phyloP scores from a whole-genome alignment of 1,140 invertebrate genomes.

The Macrocentrus cingulum region DNA sequence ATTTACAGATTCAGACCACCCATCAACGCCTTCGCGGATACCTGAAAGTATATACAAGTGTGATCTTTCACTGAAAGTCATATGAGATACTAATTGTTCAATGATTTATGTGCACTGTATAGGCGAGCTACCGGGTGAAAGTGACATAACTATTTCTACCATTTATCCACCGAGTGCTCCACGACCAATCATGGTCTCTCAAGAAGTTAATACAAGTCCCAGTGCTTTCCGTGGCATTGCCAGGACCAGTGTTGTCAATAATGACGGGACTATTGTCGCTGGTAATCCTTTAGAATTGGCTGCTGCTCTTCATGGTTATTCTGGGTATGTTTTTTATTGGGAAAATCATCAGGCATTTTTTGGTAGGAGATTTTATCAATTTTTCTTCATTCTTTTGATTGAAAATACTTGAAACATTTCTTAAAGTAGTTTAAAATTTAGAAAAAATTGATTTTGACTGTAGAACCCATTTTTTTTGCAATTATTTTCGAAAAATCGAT shows the following conservation, averaged over 20 bases:
- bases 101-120: neutral
- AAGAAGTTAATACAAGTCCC: slow-evolving; percentile 19
- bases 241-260: slow-evolving; percentile 17
- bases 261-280: slow-evolving; percentile 28
- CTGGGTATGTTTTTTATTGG: slow-evolving; percentile 24
- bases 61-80: neutral
- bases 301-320: slow-evolving; percentile 18
- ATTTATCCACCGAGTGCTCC: slow-evolving; percentile 5
- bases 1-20: neutral
- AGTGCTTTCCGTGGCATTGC: slow-evolving; percentile 2
- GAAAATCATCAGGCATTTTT: too few species aligned
- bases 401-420: too few species aligned
- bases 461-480: too few species aligned
- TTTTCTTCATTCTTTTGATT: too few species aligned
- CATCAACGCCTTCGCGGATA: slow-evolving; percentile 8
- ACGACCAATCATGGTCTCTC: slow-evolving; percentile 22
- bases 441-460: too few species aligned
- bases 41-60: slow-evolving; percentile 6
- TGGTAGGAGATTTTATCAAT: too few species aligned
- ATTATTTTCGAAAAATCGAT: too few species aligned
- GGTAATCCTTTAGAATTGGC: slow-evolving; percentile 26
- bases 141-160: slow-evolving; percentile 8
- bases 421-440: too few species aligned
- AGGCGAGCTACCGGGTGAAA: neutral
- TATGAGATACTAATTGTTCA: neutral